Percentiles rank a stretch among this genome's conserved stretches.
Conservation (phyloP, 2,797 vertebrate genomes). For the Clarias fuscus region DNA sequence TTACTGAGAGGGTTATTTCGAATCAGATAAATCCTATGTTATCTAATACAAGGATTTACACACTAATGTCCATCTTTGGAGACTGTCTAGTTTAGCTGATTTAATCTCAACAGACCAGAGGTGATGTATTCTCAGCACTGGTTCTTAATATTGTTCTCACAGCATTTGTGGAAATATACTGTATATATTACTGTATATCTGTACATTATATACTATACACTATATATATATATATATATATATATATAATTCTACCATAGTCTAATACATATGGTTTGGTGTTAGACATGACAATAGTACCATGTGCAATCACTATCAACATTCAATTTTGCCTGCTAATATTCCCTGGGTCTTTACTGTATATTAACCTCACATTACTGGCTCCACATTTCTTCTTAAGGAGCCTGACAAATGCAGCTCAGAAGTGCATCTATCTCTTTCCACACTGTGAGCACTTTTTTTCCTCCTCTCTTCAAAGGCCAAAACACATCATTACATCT, state of each 20-base stretch:
- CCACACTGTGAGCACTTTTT: slow-evolving; percentile 36
- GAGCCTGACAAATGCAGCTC: slow-evolving; percentile 21
- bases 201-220: too few species aligned
- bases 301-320: too few species aligned
- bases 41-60: slow-evolving; percentile 2
- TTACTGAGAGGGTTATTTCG: neutral
- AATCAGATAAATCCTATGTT: slow-evolving; percentile 7
- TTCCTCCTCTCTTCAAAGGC: slow-evolving; percentile 42
- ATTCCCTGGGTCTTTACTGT: too few species aligned
- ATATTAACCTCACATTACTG: slow-evolving; percentile 11
- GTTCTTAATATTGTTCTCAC: neutral
- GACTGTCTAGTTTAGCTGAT: neutral
- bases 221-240: too few species aligned
- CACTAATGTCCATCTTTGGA: neutral
- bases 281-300: too few species aligned
- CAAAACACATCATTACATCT: slow-evolving; percentile 44
- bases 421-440: slow-evolving; percentile 12
- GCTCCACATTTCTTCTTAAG: slow-evolving; percentile 19
- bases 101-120: neutral
- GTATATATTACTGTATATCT: too few species aligned
- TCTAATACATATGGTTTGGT: too few species aligned
- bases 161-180: neutral
- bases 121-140: neutral
- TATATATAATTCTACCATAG: too few species aligned
- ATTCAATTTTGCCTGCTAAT: too few species aligned